Percentiles rank a stretch among this genome's conserved stretches.
Evolutionary conservation across 2,797 vertebrate genomes (phyloP).

Genomic region (Botia almorhae): DNA sequence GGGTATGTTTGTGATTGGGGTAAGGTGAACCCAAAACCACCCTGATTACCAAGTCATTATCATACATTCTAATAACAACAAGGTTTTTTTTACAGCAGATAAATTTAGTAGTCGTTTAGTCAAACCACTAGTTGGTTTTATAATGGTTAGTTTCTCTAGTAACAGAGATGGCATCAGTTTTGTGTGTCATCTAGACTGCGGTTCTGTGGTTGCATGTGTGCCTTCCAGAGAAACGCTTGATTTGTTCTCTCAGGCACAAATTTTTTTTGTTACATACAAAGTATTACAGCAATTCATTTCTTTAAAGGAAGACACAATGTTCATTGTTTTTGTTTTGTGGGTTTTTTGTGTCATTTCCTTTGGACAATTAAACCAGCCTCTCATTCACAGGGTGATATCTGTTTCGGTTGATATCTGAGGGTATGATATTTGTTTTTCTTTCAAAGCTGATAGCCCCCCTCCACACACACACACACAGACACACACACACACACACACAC

Average conservation of each 20-base stretch:
- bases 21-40: too few species aligned
- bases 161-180: neutral
- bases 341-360: neutral
- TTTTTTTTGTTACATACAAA: neutral
- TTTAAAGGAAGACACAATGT: neutral
- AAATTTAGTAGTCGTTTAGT: neutral
- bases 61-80: too few species aligned
- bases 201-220: conserved; percentile 9
- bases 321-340: neutral
- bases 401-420: too few species aligned
- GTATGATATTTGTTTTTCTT: neutral
- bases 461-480: too few species aligned
- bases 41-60: too few species aligned
- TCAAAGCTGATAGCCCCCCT: neutral
- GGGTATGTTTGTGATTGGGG: too few species aligned
- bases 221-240: conserved; percentile 9
- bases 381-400: neutral
- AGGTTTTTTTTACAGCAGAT: neutral
- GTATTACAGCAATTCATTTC: neutral
- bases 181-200: neutral
- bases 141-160: neutral
- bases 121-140: neutral
- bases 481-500: too few species aligned
- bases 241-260: neutral
- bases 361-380: neutral